Conservation (phyloP, 2,888 invertebrate species). For the Noctua pronuba region DNA sequence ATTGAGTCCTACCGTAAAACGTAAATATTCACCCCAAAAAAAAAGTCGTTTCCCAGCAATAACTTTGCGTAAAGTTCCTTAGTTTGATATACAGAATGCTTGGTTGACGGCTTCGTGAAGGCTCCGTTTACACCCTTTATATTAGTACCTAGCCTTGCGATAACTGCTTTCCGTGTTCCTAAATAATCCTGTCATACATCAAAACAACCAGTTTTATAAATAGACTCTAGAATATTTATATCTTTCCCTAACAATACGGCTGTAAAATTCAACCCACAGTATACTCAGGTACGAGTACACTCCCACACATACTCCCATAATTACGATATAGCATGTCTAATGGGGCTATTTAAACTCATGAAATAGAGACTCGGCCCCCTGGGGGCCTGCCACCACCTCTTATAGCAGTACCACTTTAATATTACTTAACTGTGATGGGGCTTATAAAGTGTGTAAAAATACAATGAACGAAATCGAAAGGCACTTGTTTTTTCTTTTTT, state of each 20-base stretch:
- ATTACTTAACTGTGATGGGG: background rate
- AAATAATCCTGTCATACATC: background rate
- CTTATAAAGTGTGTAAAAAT: background rate
- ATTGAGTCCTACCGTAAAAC: too few relatives aligned
- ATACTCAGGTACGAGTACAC: background rate
- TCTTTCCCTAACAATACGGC: background rate
- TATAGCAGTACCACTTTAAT: background rate
- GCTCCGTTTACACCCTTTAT: too few relatives aligned
- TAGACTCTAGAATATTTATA: background rate
- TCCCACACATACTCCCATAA: conserved; percentile 32
- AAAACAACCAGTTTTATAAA: background rate
- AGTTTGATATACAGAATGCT: too few relatives aligned
- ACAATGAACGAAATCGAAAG: background rate
- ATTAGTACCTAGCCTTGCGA: too few relatives aligned
- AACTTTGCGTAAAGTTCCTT: too few relatives aligned
- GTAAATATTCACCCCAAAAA: too few relatives aligned
- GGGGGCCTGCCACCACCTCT: background rate
- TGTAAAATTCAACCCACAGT: background rate
- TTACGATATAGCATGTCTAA: conserved; percentile 44
- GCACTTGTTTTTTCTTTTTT: background rate
- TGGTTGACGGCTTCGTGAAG: too few relatives aligned
- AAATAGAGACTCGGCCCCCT: conserved; percentile 1
- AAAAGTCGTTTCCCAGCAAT: too few relatives aligned
- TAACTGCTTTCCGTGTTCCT: background rate
- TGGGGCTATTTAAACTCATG: conserved; percentile 27